phyloP scores from a whole-genome alignment of 2,113 vertebrate genomes.

The Trinectes maculatus region DNA sequence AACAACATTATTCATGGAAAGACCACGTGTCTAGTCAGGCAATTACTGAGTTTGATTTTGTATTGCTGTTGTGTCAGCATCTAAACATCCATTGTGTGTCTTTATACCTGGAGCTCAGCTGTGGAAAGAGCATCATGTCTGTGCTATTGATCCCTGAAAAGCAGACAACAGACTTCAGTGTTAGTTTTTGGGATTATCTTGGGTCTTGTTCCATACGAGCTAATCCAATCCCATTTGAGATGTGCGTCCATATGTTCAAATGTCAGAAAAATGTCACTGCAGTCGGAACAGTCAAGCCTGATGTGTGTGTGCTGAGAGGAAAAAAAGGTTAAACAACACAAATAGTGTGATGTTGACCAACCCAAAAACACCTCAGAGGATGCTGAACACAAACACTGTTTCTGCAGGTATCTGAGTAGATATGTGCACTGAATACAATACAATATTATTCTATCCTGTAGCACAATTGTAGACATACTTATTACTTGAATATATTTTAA shows the following conservation, averaged over 20 bases:
- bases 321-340: constrained; percentile 57
- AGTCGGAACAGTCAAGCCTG: constrained; percentile 36
- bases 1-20: not conserved
- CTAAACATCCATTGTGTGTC: constrained; percentile 6
- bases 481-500: too few relatives aligned
- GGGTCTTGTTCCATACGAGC: constrained; percentile 18
- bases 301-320: not conserved
- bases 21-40: not conserved
- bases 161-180: constrained; percentile 65
- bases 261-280: constrained; percentile 70
- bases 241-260: constrained; percentile 66
- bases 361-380: constrained; percentile 14
- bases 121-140: constrained; percentile 48
- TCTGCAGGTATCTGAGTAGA: constrained; percentile 1
- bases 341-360: constrained; percentile 23
- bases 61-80: not conserved
- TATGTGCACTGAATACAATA: not conserved
- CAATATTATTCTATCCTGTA: not conserved
- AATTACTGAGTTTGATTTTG: not conserved
- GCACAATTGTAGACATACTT: not conserved
- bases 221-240: constrained; percentile 44
- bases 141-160: constrained; percentile 57
- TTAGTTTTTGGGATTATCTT: constrained; percentile 71
- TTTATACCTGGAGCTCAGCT: constrained; percentile 56
- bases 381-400: constrained; percentile 9